Evolutionary conservation across 2,888 invertebrate genomes (phyloP), one percentile per base, ranked within the genome.

Genomic region (Phyllotreta cruciferae): DNA sequence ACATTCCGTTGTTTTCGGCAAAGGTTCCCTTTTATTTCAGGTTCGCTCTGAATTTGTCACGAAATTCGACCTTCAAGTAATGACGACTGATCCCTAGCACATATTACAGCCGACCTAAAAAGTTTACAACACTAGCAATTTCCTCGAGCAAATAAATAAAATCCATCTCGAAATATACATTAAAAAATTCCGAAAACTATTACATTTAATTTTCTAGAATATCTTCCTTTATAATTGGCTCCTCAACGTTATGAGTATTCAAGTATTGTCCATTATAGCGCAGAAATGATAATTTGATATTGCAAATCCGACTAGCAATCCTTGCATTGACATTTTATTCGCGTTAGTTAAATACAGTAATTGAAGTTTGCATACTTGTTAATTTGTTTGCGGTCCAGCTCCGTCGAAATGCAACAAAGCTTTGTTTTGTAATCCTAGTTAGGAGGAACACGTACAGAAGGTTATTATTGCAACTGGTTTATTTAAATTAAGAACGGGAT

Each of bases 391-490:
- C 49, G 42, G 62, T 56, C 53, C 37, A 56, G 38, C 45, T 66
- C 37, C 13, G 37, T 60, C 56, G 47, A 63, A 63, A 63, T 54
- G 56, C 63, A 63, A 60, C 58, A 63, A 37, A 54, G 55, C 55
- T 56, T 60, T 60, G 62, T 66, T 66, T 42, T 55, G 57, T 69
- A 69, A 67, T 70, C 64, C 61, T 56, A 62, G 66, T 60, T 66
- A 67, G 65, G 62, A 64, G 63, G 52, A 68, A 65, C 66, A 68
- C 66, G 44, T 63, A 49, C 34, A 55, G 42, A 60, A 57, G 62
- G 65, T 69, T 69, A 69, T 69, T 70, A 70, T 66, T 69, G 66
- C 63, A 66, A 65, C 62, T 66, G 66, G 64, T 70, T 67, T 63
- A 68, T 70, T 70, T 62, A 66, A 69, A 70, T 70, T 69, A 66